Base-by-base conservation (phyloP, 1,140 invertebrate genomes). In the Caenorhabditis latens region DNA sequence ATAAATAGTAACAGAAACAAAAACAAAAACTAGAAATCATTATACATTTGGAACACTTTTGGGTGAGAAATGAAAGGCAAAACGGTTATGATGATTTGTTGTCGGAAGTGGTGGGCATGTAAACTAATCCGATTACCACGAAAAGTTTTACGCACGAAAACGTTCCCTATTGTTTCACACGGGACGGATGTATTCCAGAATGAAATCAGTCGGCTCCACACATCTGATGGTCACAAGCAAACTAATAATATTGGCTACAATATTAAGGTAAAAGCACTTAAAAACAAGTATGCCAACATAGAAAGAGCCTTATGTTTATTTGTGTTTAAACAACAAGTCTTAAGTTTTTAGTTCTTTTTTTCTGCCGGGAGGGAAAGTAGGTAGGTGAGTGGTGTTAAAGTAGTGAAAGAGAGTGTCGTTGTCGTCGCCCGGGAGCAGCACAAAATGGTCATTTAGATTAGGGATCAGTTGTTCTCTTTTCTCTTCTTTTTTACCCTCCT, bases 361-460 rank as follows among this genome's bases (percentile, higher is more conserved):
- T 16, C 46, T 46, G 42, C 67, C 67, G 67, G 32, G 63, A 67
- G 63, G 24, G 58, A n/a, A 61, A n/a, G 32, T 32, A 32, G 16
- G n/a, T 14, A 75, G 67, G 67, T 75, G 42, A 46, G 67, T 75
- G 67, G 67, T 75, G 67, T 75, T 75, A 75, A 75, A 75, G 43
- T 48, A 42, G 32, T 32, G 32, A 32, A 32, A 32, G 46, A 75
- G 43, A 43, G 67, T 75, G 67, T 75, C 67, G 67, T 46, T 46
- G 67, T 32, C 40, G 14, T 75, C 63, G 63, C 63, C 67, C 67
- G 67, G 67, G 67, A 75, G 67, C 67, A 46, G 19, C 42, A 75
- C 67, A 75, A 48, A 75, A 75, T 75, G 67, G 67, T 75, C 67
- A 75, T 75, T 75, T 75, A 75, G 67, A 75, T 75, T 75, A 75